Evolutionary conservation across 2,113 vertebrate genomes (phyloP), one percentile per base, ranked within the genome.

Genomic region (Gallinago media): DNA sequence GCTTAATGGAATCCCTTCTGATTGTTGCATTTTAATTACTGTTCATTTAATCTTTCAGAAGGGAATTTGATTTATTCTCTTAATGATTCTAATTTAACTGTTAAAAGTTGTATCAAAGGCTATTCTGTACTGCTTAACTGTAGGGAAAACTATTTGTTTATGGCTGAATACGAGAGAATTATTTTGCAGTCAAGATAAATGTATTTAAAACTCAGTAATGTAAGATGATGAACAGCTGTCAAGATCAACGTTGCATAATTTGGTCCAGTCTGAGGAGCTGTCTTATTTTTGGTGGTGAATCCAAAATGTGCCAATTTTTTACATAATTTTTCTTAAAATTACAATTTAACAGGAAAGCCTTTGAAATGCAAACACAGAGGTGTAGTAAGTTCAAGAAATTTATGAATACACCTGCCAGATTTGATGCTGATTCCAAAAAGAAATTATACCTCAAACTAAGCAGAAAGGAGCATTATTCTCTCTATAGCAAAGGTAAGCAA

Each of bases 381-480:
- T 96, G 86, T 70, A 94, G 94, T 59, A 99, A 98, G 62, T 94
- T 97, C 55, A 98, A 97, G 92, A 98, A 97, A 92, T 94, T 93
- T 66, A 58, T 44, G n/a, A 83, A 83, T 65, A 22, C 59, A 20
- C 49, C 95, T 89, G 91, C 78, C 46, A 89, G 94, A 25, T 96
- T 95, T 95, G 93, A 96, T 49, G 92, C 73, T n/a, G 97, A 98
- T 81, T 93, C 92, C 59, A 98, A 97, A 91, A 75, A 16, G 79
- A 99, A 97, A 95, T 85, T 99, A 77, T 98, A 98, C 95, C 98
- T 99, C 75, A 98, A 97, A 78, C 83, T 99, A 40, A 98, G 97
- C 95, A 97, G 88, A 66, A 99, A 97, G 88, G 98, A 98, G 50
- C 95, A 88, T 76, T 98, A 98, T 61, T 98, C 98, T 70, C 7